A percentile compares a stretch with the other conserved stretches of the same genome.
phyloP scores from a whole-genome alignment of 1,140 invertebrate species.

The Drosophila eugracilis region DNA sequence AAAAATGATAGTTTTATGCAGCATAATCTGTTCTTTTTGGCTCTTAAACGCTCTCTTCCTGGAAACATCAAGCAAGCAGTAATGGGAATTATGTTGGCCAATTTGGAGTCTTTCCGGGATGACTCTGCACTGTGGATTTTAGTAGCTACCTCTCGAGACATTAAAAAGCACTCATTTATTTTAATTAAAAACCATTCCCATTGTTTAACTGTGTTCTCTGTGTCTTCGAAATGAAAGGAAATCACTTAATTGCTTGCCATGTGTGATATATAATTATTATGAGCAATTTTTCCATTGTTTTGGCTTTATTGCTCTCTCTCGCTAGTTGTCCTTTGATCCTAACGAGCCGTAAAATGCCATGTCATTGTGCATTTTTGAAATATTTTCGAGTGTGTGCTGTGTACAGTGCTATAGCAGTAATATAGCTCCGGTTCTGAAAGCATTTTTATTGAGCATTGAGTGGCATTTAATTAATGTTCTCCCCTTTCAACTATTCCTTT shows the following conservation, averaged over 20 bases:
- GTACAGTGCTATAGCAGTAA: neutral
- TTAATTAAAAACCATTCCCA: slow-evolving; percentile 76
- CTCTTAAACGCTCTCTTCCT: slow-evolving; percentile 15
- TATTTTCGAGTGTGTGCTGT: slow-evolving; percentile 21
- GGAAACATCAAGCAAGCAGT: neutral
- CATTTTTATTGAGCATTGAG: slow-evolving; percentile 45
- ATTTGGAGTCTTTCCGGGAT: slow-evolving; percentile 4
- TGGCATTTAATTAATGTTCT: slow-evolving; percentile 81
- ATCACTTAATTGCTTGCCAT: slow-evolving; percentile 44
- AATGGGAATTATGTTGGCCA: slow-evolving; percentile 5
- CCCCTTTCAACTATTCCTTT: slow-evolving; percentile 28
- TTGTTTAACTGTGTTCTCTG: slow-evolving; percentile 33
- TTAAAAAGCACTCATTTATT: slow-evolving; percentile 63
- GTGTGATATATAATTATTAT: slow-evolving; percentile 48
- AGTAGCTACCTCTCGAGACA: slow-evolving; percentile 7
- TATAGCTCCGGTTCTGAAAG: neutral
- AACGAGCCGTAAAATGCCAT: slow-evolving; percentile 54
- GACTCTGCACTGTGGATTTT: slow-evolving; percentile 3
- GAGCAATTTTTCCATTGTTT: slow-evolving; percentile 51
- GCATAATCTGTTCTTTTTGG: neutral
- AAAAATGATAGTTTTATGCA: neutral
- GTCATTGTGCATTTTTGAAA: slow-evolving; percentile 55
- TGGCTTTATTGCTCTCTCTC: slow-evolving; percentile 15
- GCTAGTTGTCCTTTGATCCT: slow-evolving; percentile 17
- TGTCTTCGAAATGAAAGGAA: slow-evolving; percentile 30